Percentiles rank a stretch among this genome's conserved stretches.
phyloP scores from a whole-genome alignment of 2,888 invertebrate genomes.

The Eurois occulta region DNA sequence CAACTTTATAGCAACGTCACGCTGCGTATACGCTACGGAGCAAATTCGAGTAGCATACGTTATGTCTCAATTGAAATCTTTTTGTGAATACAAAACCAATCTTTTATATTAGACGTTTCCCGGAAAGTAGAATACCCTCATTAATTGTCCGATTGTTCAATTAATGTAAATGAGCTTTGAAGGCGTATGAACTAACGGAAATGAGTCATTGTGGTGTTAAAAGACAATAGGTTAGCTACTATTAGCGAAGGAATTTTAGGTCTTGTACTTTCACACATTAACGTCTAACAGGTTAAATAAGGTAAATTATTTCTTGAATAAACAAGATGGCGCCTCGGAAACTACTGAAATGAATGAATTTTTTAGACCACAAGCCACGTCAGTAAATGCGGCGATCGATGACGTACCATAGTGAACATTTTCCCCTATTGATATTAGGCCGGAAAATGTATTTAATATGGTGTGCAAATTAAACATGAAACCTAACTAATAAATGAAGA shows the following conservation, averaged over 20 bases:
- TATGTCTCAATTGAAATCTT: background rate
- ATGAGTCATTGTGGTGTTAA: conserved; percentile 34
- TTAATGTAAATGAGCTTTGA: conserved; percentile 41
- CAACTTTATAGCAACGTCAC: background rate
- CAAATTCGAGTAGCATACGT: background rate
- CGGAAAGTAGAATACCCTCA: conserved; percentile 34
- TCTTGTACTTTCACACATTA: background rate
- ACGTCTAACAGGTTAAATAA: background rate
- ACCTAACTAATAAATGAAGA: conserved; percentile 19
- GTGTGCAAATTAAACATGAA: conserved; percentile 26
- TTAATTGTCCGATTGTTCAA: conserved; percentile 35
- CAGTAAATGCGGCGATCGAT: conserved; percentile 27
- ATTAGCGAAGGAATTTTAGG: conserved; percentile 9
- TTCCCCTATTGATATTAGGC: conserved; percentile 8
- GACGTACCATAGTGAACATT: conserved; percentile 17
- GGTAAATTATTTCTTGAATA: conserved; percentile 7
- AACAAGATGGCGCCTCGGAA: background rate
- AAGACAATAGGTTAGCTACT: conserved; percentile 31
- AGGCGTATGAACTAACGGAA: conserved; percentile 29
- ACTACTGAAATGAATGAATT: background rate
- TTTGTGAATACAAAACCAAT: conserved; percentile 30
- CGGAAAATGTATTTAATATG: conserved; percentile 40
- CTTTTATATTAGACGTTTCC: conserved; percentile 35
- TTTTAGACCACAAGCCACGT: background rate
- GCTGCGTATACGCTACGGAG: background rate